These are phyloP conservation scores for Clupea harengus DNA, from an alignment of 2,113 vertebrate genomes.

Conservation along the genomic window DNA sequence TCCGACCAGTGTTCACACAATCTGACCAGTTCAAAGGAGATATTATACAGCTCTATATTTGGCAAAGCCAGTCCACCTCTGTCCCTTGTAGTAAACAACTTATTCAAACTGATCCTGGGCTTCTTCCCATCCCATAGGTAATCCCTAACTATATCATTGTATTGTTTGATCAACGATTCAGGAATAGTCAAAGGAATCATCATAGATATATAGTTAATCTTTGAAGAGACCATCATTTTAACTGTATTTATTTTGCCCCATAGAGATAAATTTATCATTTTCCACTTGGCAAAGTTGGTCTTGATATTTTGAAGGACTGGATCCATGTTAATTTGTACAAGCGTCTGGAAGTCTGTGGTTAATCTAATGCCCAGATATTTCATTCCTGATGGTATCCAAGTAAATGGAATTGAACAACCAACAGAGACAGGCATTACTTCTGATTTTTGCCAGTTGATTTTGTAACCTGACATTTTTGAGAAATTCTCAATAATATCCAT, in stretches of 20 bases:
- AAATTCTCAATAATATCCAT: no score
- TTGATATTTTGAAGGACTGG: neutral
- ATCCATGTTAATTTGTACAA: slow-evolving; percentile 10
- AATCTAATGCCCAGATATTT: slow-evolving; percentile 9
- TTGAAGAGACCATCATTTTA: slow-evolving; percentile 19
- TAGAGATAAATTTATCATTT: neutral
- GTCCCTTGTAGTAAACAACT: neutral
- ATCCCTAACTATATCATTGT: slow-evolving; percentile 1
- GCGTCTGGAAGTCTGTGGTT: neutral
- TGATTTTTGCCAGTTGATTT: no score
- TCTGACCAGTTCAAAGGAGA: neutral
- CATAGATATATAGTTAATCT: slow-evolving; percentile 24
- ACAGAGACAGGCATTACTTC: no score
- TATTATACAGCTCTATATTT: slow-evolving; percentile 16
- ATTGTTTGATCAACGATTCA: neutral
- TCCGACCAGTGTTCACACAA: neutral
- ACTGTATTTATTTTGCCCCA: slow-evolving; percentile 12
- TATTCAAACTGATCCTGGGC: neutral
- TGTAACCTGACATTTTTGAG: no score
- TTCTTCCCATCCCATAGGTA: slow-evolving; percentile 20
- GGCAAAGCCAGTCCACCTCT: neutral
- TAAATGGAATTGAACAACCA: no score
- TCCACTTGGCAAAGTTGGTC: neutral
- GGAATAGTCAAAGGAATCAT: slow-evolving; percentile 14
- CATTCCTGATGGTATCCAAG: neutral